A percentile compares a stretch with the other conserved stretches of the same genome.
Conservation (phyloP, 2,888 invertebrate species). For the Phalangium opilio region DNA sequence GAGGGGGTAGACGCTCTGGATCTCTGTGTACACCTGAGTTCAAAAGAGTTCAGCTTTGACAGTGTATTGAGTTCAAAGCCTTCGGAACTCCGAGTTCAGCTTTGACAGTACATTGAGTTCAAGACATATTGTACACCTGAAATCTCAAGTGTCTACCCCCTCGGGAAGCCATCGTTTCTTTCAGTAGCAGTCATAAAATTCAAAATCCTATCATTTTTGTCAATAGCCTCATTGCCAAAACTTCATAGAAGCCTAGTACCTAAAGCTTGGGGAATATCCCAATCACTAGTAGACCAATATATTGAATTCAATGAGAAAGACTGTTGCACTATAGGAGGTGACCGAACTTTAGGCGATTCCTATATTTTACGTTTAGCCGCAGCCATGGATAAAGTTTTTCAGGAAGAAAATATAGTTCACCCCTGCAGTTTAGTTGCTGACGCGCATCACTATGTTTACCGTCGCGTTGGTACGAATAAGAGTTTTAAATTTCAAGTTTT, state of each 20-base stretch:
- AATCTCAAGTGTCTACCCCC: too few relatives aligned
- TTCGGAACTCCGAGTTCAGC: too few relatives aligned
- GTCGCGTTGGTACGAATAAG: conserved; percentile 23
- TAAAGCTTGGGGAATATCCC: conserved; percentile 34
- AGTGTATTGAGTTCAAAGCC: too few relatives aligned
- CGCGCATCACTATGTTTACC: conserved; percentile 31
- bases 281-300: conserved; percentile 28
- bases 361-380: conserved; percentile 31
- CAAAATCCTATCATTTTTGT: conserved; percentile 1
- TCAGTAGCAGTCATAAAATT: background rate
- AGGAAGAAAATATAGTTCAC: conserved; percentile 28
- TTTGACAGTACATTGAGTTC: too few relatives aligned
- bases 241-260: conserved; percentile 30
- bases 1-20: too few relatives aligned
- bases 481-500: too few relatives aligned
- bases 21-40: too few relatives aligned
- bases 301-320: conserved; percentile 30
- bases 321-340: conserved; percentile 31
- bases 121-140: too few relatives aligned
- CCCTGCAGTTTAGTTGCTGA: conserved; percentile 34
- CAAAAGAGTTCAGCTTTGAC: too few relatives aligned
- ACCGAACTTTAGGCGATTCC: conserved; percentile 28
- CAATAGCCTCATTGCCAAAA: conserved; percentile 23
- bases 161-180: conserved; percentile 32
- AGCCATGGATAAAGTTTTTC: conserved; percentile 33